Evolutionary conservation across 2,797 vertebrate genomes (phyloP), one percentile per base, ranked within the genome.

Genomic region (Sandelia bainsii): DNA sequence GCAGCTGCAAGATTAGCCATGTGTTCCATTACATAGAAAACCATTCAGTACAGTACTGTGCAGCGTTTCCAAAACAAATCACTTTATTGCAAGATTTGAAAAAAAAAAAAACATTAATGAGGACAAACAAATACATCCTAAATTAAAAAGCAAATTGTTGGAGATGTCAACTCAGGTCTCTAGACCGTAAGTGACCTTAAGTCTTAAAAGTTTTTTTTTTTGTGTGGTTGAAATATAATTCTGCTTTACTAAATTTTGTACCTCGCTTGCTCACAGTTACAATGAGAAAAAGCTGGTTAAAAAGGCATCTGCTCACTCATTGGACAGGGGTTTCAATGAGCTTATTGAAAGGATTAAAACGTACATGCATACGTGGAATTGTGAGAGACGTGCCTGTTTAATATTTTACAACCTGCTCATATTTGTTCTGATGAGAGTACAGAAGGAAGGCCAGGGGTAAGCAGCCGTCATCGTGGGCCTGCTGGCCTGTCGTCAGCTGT

Each of bases 61-160:
- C 29, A 71, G 68, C 45, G 60, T 50, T 80, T 91, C 82, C 78
- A 83, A 90, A 90, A 87, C 67, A 80, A n/a, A 80, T 80, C 58
- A 77, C 79, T 92, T 91, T 89, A 90, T 92, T 91, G 71, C 75
- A 85, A 61, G 79, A 56, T 77, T 78, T 79, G 27, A 75, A 62
- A 81, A 69, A 65, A 37, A 76, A 62, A 68, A 64, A 32, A 79
- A 66, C 61, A 81, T 61, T 20, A 32, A 39, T 61, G 34, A 46
- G 63, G 69, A 20, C 50, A 75, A 65, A 72, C 48, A 65, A 66
- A 68, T 48, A 22, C 1, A 58, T 72, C 44, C 22, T 10, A 58
- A 63, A 76, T 51, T 34, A 23, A 56, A 56, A 56, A 56, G 25
- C 34, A 65, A 25, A 34, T 37, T 52, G 34, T 45, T 76, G 70